phyloP scores from a whole-genome alignment of 2,113 vertebrate genomes.

The Phaethon lepturus region DNA sequence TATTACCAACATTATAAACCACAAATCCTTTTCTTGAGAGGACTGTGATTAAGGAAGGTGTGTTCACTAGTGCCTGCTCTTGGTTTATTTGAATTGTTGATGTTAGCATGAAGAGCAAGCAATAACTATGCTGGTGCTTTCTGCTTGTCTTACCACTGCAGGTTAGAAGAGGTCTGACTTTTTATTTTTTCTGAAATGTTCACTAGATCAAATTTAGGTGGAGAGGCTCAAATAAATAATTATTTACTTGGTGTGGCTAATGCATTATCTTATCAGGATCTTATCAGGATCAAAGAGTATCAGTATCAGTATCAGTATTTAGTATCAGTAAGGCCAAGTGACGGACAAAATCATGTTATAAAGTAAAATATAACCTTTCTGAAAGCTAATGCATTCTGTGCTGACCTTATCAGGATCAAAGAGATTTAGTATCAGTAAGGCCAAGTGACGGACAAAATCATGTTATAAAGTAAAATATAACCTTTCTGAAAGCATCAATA shows the following conservation, averaged over 20 bases:
- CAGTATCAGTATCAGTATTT: too few relatives aligned
- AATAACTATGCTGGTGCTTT: neutral
- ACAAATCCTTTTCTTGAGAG: neutral
- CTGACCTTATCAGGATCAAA: neutral
- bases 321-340: neutral
- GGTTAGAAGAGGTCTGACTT: neutral
- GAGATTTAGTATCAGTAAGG: neutral
- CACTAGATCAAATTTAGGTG: neutral
- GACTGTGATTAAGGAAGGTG: neutral
- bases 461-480: neutral
- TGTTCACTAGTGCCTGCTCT: neutral
- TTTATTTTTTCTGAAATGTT: neutral
- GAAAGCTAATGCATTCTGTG: neutral
- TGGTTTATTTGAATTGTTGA: neutral
- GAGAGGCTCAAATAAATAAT: neutral
- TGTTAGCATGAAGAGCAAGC: neutral
- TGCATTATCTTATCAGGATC: neutral
- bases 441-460: neutral
- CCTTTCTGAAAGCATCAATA: neutral
- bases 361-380: neutral
- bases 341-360: neutral
- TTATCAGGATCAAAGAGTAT: neutral
- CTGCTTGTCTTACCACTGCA: neutral
- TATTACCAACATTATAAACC: neutral
- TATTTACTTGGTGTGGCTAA: neutral